Base-by-base conservation (phyloP, 2,113 vertebrate species). In the Phalacrocorax carbo region DNA sequence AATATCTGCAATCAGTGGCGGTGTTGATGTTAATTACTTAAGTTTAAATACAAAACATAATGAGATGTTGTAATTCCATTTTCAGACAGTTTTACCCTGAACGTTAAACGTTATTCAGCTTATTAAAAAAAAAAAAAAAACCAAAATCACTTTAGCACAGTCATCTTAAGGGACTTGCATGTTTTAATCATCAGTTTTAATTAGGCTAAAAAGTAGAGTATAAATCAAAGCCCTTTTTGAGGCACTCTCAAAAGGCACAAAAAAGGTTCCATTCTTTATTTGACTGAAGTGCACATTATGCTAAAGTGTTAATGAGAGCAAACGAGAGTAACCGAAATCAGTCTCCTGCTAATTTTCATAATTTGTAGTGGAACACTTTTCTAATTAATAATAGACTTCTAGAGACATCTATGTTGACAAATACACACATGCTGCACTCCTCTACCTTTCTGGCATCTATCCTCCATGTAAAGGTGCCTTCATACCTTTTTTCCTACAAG, bases 171-270 rank as follows among this genome's bases (percentile, higher is more conserved):
- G 71, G 70, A 95, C 55, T 83, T 70, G 64, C 27, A 66, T 82
- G 73, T 97, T 98, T 97, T 96, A 97, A 95, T 97, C 88, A 96
- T 95, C 91, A 82, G 57, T 92, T 97, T 95, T 97, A 98, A 97
- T 96, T 94, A 96, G 84, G 90, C 54, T 96, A 95, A 95, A 97
- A 94, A 94, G 72, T 75, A 84, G 72, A 88, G 79, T 76, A 95
- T 88, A 95, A 97, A 95, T 91, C 81, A 97, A 96, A 87, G 82
- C 52, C 82, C 34, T 77, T 96, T 97, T 36, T 80, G 70, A 97
- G 88, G 68, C 84, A 71, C 34, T 92, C 84, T 98, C 84, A 84
- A 88, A 97, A 95, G 40, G 55, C 75, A 95, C 54, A 87, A 72
- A 57, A 84, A 95, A 83, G 72, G 90, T 83, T 95, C 88, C 61